These are phyloP conservation scores for Ptychodera flava DNA, from an alignment of 35 echinoderm and acorn worm genomes.

Conservation along the genomic window DNA sequence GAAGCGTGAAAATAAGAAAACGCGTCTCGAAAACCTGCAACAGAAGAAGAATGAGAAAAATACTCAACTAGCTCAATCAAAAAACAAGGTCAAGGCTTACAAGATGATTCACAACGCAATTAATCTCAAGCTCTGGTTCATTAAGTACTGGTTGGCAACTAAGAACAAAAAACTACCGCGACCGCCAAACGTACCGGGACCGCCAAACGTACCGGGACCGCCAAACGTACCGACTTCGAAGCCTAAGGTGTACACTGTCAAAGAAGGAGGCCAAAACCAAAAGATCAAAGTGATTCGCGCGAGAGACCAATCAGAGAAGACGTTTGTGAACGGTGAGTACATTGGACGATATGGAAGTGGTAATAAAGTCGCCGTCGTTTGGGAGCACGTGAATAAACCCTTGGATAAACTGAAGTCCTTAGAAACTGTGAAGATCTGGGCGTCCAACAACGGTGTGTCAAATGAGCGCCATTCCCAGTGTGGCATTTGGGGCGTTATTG, in stretches of 20 bases:
- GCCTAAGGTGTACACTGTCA: not conserved
- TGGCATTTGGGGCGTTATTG: constrained; percentile 5
- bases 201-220: no score
- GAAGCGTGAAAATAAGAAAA: no score
- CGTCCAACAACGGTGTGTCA: not conserved
- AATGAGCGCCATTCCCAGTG: not conserved
- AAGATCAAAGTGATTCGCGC: not conserved
- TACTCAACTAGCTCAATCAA: no score
- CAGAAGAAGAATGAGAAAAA: no score
- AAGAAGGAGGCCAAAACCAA: not conserved
- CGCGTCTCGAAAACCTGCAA: no score
- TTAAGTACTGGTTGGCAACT: no score
- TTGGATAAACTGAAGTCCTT: constrained; percentile 4
- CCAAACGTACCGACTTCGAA: no score
- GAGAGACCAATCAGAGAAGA: not conserved
- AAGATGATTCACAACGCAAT: no score
- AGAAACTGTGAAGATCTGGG: constrained; percentile 2
- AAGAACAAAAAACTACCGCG: no score
- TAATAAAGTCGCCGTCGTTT: not conserved
- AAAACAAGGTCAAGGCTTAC: no score
- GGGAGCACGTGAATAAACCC: not conserved
- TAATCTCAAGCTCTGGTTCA: no score
- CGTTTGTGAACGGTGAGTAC: not conserved
- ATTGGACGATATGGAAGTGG: not conserved
- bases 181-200: no score